Conservation (phyloP, 2,113 vertebrate genomes). For the Periophthalmodon schlosseri region DNA sequence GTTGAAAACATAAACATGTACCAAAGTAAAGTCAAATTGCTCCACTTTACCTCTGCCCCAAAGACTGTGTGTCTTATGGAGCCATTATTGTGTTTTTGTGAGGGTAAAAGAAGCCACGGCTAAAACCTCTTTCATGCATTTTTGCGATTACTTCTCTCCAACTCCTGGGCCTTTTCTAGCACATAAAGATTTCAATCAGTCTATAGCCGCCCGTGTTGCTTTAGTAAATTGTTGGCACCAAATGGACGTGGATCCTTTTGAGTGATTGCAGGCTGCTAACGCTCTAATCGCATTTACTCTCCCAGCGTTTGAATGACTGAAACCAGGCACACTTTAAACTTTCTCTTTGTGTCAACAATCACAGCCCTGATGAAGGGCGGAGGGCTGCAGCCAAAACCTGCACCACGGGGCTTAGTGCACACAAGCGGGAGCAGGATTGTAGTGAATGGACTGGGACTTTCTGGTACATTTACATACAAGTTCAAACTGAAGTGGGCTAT, state of each 20-base stretch:
- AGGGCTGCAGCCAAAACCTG: background rate
- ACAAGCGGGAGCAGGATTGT: background rate
- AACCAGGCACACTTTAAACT: conserved; percentile 40
- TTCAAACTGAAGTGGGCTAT: background rate
- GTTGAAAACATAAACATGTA: background rate
- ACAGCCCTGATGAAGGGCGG: background rate
- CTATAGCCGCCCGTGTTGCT: conserved; percentile 53
- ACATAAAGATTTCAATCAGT: conserved; percentile 63
- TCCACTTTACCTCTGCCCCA: background rate
- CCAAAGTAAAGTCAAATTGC: background rate
- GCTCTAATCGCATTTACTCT: conserved; percentile 59
- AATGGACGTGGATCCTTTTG: conserved; percentile 67
- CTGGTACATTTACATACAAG: background rate
- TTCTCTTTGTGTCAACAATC: conserved; percentile 12
- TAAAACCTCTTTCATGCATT: conserved; percentile 45
- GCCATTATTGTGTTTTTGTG: conserved; percentile 57
- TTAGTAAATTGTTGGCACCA: conserved; percentile 62
- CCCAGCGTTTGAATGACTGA: conserved; percentile 33
- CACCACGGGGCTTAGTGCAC: background rate
- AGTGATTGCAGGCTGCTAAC: conserved; percentile 66
- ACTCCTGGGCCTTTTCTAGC: conserved; percentile 31
- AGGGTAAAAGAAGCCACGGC: conserved; percentile 31
- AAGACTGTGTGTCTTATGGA: conserved; percentile 63
- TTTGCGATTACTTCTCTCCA: conserved; percentile 39
- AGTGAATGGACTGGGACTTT: too few species aligned